Base-by-base conservation (phyloP, 2,888 invertebrate species). In the Ferdinandea cuprea region DNA sequence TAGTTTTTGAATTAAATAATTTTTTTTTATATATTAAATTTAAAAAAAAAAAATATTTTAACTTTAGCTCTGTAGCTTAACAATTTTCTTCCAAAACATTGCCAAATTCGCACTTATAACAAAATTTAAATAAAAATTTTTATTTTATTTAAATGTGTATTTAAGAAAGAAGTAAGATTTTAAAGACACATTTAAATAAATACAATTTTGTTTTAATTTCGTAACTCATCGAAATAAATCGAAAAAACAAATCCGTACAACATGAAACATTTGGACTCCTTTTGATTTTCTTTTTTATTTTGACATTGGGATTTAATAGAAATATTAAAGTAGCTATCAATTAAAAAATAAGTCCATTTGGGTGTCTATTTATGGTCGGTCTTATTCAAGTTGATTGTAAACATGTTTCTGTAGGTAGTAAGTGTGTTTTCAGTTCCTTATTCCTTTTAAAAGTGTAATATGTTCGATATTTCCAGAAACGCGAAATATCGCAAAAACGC, bases 61-160 rank as follows among this genome's bases (percentile, higher is more conserved):
- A 65, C 58, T 35, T 72, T 80, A 87, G 86, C 88, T 90, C 90
- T 89, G 89, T 91, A 91, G 91, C 91, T 90, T 88, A 89, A 90
- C 90, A 91, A 91, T 91, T 90, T 88, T 87, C 87, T 86, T 87
- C 85, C 86, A 87, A 87, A 87, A 85, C 86, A 85, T 86, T 87
- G 87, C 87, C 87, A 87, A 87, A 88, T 87, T 87, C 87, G 87
- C 88, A 86, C 86, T 86, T 65, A 58, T 68, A 58, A 78, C 65
- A 81, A 80, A 79, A 79, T 78, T 86, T 65, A 13, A 11, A 42
- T 25, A 61, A 52, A 35, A 40, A 59, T 25, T 8, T 17, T 56
- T 21, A 21, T 72, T 44, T 80, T 65, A 80, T 58, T 68, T 80
- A 50, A 85, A 61, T 65, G 58, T 71, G 81, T 76, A 54, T 76